Conservation (phyloP, 2,797 vertebrate genomes). For the Ambastaia sidthimunki region DNA sequence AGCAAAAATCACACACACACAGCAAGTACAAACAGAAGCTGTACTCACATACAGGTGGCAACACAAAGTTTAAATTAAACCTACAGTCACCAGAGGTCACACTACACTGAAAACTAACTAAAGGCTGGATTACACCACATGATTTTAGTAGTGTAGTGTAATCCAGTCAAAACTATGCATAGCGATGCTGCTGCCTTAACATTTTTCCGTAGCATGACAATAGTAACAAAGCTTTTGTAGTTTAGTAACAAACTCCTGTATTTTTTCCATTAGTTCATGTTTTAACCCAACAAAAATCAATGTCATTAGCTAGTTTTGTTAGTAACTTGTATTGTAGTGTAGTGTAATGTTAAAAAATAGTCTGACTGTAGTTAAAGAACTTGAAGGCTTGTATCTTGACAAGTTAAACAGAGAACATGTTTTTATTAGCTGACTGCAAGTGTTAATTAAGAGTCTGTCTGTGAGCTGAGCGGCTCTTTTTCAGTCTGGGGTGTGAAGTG, state of each 20-base stretch:
- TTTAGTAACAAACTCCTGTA: too few species aligned
- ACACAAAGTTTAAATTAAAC: neutral
- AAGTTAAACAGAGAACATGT: neutral
- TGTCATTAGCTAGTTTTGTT: too few species aligned
- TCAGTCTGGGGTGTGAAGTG: neutral
- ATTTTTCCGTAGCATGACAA: too few species aligned
- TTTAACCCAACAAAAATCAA: too few species aligned
- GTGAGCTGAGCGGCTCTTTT: neutral
- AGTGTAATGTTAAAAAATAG: neutral
- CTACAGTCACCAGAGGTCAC: neutral
- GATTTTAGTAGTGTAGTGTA: too few species aligned
- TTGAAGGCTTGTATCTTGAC: too few species aligned
- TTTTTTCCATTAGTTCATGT: neutral
- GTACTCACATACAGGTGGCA: neutral
- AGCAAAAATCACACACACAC: slow-evolving; percentile 7
- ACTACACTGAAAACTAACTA: neutral
- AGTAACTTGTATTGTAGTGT: neutral
- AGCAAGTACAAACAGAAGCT: slow-evolving; percentile 15
- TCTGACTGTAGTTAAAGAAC: too few species aligned
- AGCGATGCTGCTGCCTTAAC: too few species aligned
- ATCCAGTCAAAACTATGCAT: too few species aligned
- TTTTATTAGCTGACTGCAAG: slow-evolving; percentile 7
- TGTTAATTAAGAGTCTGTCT: slow-evolving; percentile 5
- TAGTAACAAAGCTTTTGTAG: too few species aligned
- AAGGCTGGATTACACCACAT: neutral